Conservation (phyloP, 2,113 vertebrate genomes). For the Heterotilapia buettikoferi region DNA sequence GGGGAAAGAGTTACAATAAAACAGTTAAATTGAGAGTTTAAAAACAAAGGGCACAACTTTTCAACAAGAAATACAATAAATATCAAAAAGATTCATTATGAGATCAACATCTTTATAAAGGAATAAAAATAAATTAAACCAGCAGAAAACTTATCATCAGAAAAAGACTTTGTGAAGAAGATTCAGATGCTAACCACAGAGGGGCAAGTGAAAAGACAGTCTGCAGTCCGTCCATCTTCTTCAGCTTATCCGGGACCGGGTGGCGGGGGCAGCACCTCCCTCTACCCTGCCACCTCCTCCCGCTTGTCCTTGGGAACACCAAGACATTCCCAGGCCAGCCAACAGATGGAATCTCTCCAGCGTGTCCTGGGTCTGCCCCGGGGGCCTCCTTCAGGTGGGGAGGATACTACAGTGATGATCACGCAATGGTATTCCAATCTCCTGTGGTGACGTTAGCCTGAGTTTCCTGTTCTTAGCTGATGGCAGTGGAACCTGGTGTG, state of each 20-base stretch:
- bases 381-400: background rate
- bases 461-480: background rate
- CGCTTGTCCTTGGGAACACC: fast-evolving
- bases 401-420: background rate
- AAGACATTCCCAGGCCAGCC: background rate
- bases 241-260: fast-evolving
- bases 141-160: background rate
- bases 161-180: background rate
- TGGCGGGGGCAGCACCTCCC: background rate
- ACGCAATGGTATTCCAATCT: background rate
- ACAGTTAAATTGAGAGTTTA: background rate
- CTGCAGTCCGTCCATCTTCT: background rate
- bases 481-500: background rate
- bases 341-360: background rate
- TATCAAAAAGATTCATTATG: background rate
- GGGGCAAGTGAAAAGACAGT: background rate
- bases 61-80: background rate
- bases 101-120: background rate
- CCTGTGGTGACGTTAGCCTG: background rate
- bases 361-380: background rate
- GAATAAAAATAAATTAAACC: background rate
- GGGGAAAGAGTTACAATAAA: background rate
- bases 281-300: background rate
- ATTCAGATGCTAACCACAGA: background rate
- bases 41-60: background rate